Conservation (phyloP, 2,888 invertebrate genomes). For the Platerodrilus igneus region DNA sequence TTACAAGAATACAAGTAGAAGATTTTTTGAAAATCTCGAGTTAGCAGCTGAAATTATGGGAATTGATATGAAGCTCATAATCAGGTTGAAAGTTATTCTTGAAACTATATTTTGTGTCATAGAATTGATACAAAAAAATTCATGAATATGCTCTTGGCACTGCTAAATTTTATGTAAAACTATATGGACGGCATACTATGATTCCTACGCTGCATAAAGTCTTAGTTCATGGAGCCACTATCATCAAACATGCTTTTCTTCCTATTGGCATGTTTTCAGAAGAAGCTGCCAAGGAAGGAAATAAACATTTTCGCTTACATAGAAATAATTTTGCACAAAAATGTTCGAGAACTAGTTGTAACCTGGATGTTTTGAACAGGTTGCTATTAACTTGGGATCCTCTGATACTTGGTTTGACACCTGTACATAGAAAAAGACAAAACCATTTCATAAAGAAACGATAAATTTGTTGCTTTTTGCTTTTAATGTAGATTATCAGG, state of each 20-base stretch:
- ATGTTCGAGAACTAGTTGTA: too few relatives aligned
- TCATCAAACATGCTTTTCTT: conserved; percentile 30
- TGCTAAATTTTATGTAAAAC: conserved; percentile 26
- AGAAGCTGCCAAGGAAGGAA: conserved; percentile 16
- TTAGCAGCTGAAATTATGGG: conserved; percentile 35
- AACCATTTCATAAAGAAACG: too few relatives aligned
- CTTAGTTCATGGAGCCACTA: conserved; percentile 27
- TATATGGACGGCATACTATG: conserved; percentile 35
- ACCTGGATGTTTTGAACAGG: too few relatives aligned
- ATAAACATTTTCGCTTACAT: too few relatives aligned
- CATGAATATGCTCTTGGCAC: conserved; percentile 17
- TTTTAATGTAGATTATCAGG: too few relatives aligned
- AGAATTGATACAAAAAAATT: conserved; percentile 22
- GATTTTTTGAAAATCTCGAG: conserved; percentile 27
- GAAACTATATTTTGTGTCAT: conserved; percentile 28
- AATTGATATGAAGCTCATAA: conserved; percentile 30
- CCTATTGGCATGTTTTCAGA: conserved; percentile 30
- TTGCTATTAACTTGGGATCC: too few relatives aligned
- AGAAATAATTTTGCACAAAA: too few relatives aligned
- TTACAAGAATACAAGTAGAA: conserved; percentile 18
- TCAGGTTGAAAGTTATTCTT: conserved; percentile 35
- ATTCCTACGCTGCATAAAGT: conserved; percentile 33
- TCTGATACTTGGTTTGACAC: too few relatives aligned
- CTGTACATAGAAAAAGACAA: too few relatives aligned
- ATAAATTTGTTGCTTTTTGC: too few relatives aligned